Evolutionary conservation across 2,797 vertebrate genomes (phyloP).

Genomic region (Mus minutoides): DNA sequence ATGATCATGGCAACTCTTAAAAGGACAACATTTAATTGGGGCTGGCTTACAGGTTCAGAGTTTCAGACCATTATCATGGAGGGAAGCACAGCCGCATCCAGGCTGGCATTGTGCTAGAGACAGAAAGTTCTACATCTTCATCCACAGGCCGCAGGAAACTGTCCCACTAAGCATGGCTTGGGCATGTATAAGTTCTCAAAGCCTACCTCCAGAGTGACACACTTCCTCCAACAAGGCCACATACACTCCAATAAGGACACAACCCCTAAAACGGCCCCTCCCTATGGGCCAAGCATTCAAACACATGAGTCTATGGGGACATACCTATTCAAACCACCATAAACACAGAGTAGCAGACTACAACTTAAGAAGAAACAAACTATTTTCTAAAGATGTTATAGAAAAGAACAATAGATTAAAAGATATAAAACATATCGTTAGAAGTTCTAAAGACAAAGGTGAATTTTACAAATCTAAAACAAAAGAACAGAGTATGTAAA

Average conservation of each 20-base stretch:
- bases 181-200: neutral
- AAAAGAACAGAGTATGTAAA: slow-evolving; percentile 2
- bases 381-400: neutral
- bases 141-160: neutral
- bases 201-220: neutral
- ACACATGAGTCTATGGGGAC: neutral
- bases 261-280: neutral
- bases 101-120: neutral
- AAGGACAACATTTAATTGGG: neutral
- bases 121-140: neutral
- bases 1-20: neutral
- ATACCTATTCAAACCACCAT: neutral
- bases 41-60: neutral
- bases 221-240: neutral
- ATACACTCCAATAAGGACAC: neutral
- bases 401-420: slow-evolving; percentile 54
- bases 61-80: neutral
- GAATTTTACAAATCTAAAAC: slow-evolving; percentile 22
- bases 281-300: neutral
- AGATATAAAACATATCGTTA: slow-evolving; percentile 21
- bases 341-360: neutral
- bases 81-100: neutral
- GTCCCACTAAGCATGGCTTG: neutral
- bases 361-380: neutral
- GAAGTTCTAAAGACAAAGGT: slow-evolving; percentile 23